Percentiles rank a stretch among this genome's conserved stretches.
phyloP scores from a whole-genome alignment of 2,888 invertebrate species.

The Napeogenes inachia region DNA sequence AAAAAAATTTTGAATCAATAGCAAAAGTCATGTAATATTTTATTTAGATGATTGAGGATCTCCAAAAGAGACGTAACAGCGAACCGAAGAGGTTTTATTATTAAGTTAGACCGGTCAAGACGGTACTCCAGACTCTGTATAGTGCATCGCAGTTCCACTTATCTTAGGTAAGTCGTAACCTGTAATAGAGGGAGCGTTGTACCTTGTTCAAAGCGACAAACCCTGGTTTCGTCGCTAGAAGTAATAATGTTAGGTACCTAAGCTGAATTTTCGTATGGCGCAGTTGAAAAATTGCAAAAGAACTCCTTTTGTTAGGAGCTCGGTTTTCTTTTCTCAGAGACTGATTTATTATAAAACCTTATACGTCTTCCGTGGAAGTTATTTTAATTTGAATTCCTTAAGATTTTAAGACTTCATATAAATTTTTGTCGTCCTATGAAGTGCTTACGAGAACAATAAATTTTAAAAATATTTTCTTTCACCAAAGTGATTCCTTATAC shows the following conservation, averaged over 20 bases:
- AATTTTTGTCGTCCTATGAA: constrained; percentile 2
- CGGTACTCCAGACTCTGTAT: constrained; percentile 49
- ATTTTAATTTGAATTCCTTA: constrained; percentile 14
- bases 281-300: constrained; percentile 51
- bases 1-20: too few relatives aligned
- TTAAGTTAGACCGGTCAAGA: constrained; percentile 68
- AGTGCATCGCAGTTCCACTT: constrained; percentile 58
- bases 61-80: constrained; percentile 56
- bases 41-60: constrained; percentile 35
- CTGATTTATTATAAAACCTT: constrained; percentile 34
- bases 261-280: constrained; percentile 53
- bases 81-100: constrained; percentile 67
- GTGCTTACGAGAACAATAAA: constrained; percentile 2
- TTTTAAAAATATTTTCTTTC: neutral
- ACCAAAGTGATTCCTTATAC: neutral
- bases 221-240: constrained; percentile 39
- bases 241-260: constrained; percentile 54
- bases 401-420: constrained; percentile 6
- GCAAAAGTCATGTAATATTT: constrained; percentile 8
- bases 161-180: constrained; percentile 41
- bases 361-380: constrained; percentile 21
- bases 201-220: constrained; percentile 46
- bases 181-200: constrained; percentile 51
- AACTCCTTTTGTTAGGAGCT: constrained; percentile 41
- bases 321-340: constrained; percentile 32